These are phyloP conservation scores for Catharus fuscescens DNA, from an alignment of 2,113 vertebrate genomes.

Conservation along the genomic window DNA sequence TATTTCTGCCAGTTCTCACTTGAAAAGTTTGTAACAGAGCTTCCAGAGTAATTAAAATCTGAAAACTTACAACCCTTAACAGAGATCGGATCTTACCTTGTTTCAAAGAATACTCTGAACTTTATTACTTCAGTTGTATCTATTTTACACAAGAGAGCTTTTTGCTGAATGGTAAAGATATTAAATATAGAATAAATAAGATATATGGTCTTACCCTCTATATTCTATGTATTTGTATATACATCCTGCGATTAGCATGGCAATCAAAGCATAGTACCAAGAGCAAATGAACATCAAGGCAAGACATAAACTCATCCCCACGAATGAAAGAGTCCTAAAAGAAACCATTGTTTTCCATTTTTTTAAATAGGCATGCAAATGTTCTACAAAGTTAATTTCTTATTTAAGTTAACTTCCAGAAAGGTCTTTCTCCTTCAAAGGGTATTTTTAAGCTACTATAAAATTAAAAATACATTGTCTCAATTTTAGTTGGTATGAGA, in stretches of 20 bases:
- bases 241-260: conserved; percentile 91
- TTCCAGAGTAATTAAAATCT: neutral
- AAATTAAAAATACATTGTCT: neutral
- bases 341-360: conserved; percentile 49
- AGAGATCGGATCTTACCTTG: neutral
- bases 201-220: conserved; percentile 85
- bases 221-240: conserved; percentile 99
- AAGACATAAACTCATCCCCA: conserved; percentile 96
- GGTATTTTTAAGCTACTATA: neutral
- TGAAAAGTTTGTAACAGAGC: neutral
- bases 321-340: conserved; percentile 91
- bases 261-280: conserved; percentile 94
- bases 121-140: neutral
- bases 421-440: neutral
- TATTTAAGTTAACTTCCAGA: conserved; percentile 4
- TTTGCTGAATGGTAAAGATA: conserved; percentile 1
- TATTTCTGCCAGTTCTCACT: neutral
- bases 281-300: conserved; percentile 97
- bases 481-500: neutral
- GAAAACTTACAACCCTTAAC: neutral
- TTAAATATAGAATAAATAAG: conserved; percentile 54
- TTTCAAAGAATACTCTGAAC: neutral
- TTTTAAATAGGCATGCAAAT: conserved; percentile 40
- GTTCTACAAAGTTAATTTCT: conserved; percentile 11
- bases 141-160: neutral